Evolutionary conservation across 2,888 invertebrate species (phyloP).

Genomic region (Pandemis cinnamomeana): DNA sequence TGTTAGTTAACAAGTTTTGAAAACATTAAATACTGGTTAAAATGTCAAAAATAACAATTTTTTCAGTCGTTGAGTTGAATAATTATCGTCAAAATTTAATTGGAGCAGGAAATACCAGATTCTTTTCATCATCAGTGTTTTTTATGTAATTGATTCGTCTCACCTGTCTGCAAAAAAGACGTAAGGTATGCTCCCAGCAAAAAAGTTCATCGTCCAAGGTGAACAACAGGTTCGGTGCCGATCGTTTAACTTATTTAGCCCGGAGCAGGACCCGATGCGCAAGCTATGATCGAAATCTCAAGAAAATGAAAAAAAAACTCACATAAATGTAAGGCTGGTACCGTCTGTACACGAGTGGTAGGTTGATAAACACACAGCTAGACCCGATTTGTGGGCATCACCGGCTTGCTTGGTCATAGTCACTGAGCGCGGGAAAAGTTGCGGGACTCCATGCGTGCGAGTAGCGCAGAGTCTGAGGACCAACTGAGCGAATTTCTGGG

Average conservation of each 20-base stretch:
- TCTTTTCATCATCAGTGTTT: neutral
- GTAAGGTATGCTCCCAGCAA: conserved; percentile 50
- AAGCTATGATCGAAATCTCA: conserved; percentile 64
- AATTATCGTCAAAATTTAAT: conserved; percentile 15
- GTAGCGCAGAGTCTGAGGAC: conserved; percentile 69
- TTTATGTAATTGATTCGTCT: neutral
- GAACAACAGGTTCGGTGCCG: conserved; percentile 71
- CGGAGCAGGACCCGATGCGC: conserved; percentile 52
- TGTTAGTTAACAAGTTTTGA: neutral
- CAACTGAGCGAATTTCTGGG: conserved; percentile 79
- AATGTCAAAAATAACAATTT: neutral
- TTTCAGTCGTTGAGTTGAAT: neutral
- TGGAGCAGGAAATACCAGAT: conserved; percentile 15
- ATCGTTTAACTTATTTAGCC: conserved; percentile 62
- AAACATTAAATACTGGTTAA: neutral
- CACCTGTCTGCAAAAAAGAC: conserved; percentile 12
- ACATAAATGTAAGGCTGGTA: conserved; percentile 17
- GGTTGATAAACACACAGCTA: conserved; percentile 52
- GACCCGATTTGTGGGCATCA: conserved; percentile 57
- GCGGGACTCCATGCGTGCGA: conserved; percentile 70
- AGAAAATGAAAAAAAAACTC: conserved; percentile 23
- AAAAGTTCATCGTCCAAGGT: conserved; percentile 61
- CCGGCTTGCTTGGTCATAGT: conserved; percentile 68
- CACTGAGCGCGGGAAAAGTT: conserved; percentile 69
- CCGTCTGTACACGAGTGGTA: conserved; percentile 10